phyloP scores from a whole-genome alignment of 1,140 invertebrate genomes.

The Diprion similis region DNA sequence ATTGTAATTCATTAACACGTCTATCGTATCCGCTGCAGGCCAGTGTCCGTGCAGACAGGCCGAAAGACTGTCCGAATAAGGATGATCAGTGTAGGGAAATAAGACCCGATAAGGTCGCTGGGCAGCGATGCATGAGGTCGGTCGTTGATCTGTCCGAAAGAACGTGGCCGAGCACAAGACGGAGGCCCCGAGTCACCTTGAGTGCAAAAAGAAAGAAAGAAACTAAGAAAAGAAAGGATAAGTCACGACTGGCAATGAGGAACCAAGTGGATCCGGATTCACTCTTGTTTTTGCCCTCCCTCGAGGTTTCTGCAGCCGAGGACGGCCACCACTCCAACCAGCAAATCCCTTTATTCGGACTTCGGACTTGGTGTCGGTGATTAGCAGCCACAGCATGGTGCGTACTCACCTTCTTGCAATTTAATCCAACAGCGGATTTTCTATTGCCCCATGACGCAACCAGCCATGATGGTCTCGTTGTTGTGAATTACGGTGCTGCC shows the following conservation, averaged over 20 bases:
- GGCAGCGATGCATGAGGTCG: neutral
- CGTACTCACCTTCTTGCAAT: too few relatives aligned
- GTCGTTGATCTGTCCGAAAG: neutral
- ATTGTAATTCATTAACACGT: neutral
- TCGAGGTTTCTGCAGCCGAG: too few relatives aligned
- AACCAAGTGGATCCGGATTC: too few relatives aligned
- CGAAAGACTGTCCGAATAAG: neutral
- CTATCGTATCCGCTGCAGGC: neutral
- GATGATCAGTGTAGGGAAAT: neutral
- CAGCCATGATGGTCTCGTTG: neutral
- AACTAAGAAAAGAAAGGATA: too few relatives aligned
- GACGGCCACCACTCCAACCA: too few relatives aligned
- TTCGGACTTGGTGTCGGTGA: too few relatives aligned
- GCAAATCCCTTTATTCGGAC: too few relatives aligned
- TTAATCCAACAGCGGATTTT: neutral
- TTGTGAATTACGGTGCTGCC: neutral
- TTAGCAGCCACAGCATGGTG: too few relatives aligned
- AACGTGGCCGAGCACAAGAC: neutral
- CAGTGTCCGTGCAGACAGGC: neutral
- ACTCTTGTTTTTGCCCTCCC: too few relatives aligned
- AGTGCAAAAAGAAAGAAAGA: neutral
- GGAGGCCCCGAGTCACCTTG: neutral
- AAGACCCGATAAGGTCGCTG: neutral
- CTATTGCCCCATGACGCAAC: neutral
- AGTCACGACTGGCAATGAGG: too few relatives aligned